Conservation (phyloP, 1,140 invertebrate species). For the Aphelinus certus region DNA sequence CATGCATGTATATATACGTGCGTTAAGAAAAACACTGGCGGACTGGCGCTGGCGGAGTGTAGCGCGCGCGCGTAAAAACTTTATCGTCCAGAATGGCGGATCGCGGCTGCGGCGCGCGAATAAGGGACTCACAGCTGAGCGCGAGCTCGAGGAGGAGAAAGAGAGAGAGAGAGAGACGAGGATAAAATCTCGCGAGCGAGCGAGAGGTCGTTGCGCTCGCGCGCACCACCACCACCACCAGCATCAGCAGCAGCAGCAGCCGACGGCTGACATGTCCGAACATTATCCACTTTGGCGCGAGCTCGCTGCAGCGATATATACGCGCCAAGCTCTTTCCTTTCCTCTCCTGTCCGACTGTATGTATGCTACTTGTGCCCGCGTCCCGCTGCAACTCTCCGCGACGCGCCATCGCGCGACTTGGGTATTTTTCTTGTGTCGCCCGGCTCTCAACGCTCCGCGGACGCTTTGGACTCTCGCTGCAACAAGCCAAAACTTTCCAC, state of each 20-base stretch:
- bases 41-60: background rate
- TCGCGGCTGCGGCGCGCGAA: background rate
- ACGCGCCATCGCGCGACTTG: too few relatives aligned
- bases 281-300: conserved; percentile 17
- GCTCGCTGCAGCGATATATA: background rate
- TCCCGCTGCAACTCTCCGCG: too few relatives aligned
- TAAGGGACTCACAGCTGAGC: background rate
- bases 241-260: background rate
- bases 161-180: background rate
- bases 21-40: background rate
- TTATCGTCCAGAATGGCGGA: conserved; percentile 15
- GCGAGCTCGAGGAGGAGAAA: background rate
- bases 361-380: too few relatives aligned
- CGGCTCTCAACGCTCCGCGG: too few relatives aligned
- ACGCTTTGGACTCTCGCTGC: too few relatives aligned
- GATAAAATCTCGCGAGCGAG: conserved; percentile 7
- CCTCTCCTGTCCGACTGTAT: background rate
- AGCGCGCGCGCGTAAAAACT: conserved; percentile 1
- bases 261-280: conserved; percentile 23
- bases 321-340: background rate
- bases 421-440: too few relatives aligned
- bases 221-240: background rate
- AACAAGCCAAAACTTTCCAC: too few relatives aligned
- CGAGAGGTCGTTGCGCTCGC: conserved; percentile 37
- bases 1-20: background rate